Evolutionary conservation across 1,140 invertebrate genomes (phyloP), one percentile per base, ranked within the genome.

Genomic region (Heliconius congener): DNA sequence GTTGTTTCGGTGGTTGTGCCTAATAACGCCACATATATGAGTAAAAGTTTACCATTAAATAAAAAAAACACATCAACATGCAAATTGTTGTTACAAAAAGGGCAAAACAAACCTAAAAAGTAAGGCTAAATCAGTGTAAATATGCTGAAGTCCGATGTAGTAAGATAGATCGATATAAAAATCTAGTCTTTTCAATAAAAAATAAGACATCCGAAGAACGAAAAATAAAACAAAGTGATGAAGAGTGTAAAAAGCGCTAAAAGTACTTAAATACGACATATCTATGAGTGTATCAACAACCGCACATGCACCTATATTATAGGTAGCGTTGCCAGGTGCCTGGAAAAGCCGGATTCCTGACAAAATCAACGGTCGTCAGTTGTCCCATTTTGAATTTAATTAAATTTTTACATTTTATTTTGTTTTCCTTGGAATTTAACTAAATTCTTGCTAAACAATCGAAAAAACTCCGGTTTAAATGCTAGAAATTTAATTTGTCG

Each of bases 231-330:
- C 23, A 66, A 66, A 66, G 13, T 30, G 23, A 30, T 30, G 60
- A 30, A 66, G 55, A 57, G n/a, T 57, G 55, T 57, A 57, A 57
- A 57, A 57, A 57, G 55, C 55, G 60, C 27, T 66, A 27, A 66
- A 8, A 66, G 13, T 23, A 66, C 13, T 66, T 66, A 66, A 30
- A 66, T 66, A 66, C 27, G 23, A 66, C 23, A 30, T 66, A 27
- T 66, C 27, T 66, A 37, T 8, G 34, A 66, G 27, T 23, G 23
- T 66, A 57, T 66, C 23, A 66, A 13, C 23, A 30, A 27, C 27
- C 60, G 60, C 60, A 27, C 60, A 66, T 66, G 60, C 60, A 66
- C 60, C 60, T 60, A 60, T 60, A 23, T 52, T 52, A 52, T 52
- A 52, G 50, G 50, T 52, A 60, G n/a, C 55, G n/a, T n/a, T 60